These are phyloP conservation scores for Scolanthus callimorphus DNA, from an alignment of 92 coral and sea anemone species.

Conservation along the genomic window DNA sequence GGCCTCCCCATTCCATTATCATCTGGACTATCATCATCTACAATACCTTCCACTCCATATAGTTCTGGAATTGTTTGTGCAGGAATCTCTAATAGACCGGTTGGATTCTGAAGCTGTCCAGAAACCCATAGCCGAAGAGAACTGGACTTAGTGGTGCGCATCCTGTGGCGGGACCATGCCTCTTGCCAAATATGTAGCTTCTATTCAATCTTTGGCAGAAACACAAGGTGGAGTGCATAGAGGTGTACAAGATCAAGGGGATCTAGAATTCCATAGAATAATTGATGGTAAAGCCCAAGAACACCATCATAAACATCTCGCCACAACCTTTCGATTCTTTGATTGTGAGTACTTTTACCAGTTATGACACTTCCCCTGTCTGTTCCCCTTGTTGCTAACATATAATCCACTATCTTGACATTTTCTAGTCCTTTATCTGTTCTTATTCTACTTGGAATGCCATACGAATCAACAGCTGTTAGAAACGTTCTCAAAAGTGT, in stretches of 20 bases:
- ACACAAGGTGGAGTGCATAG: constrained; percentile 59
- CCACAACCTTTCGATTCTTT: constrained; percentile 66
- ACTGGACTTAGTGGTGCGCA: constrained; percentile 62
- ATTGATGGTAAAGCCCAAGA: constrained; percentile 45
- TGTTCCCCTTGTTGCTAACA: constrained; percentile 61
- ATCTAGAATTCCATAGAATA: constrained; percentile 68
- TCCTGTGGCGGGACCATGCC: constrained; percentile 77
- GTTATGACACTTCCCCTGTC: constrained; percentile 62
- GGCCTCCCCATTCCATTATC: constrained; percentile 28
- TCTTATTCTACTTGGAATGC: constrained; percentile 48
- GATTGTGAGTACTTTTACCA: constrained; percentile 72
- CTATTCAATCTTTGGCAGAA: too few relatives aligned
- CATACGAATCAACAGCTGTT: constrained; percentile 31
- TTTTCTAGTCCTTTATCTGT: constrained; percentile 75
- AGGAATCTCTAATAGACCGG: too few relatives aligned
- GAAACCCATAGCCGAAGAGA: constrained; percentile 65
- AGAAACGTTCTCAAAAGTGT: constrained; percentile 25
- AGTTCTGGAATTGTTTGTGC: background rate
- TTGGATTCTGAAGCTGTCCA: constrained; percentile 62
- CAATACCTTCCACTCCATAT: constrained; percentile 22
- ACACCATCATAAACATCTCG: constrained; percentile 73
- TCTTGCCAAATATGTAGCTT: constrained; percentile 55
- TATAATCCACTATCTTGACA: constrained; percentile 61
- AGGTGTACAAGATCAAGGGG: constrained; percentile 48
- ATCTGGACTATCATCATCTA: background rate